Evolutionary conservation across 2,888 invertebrate species (phyloP), one percentile per base, ranked within the genome.

Genomic region (Melanostoma scalare): DNA sequence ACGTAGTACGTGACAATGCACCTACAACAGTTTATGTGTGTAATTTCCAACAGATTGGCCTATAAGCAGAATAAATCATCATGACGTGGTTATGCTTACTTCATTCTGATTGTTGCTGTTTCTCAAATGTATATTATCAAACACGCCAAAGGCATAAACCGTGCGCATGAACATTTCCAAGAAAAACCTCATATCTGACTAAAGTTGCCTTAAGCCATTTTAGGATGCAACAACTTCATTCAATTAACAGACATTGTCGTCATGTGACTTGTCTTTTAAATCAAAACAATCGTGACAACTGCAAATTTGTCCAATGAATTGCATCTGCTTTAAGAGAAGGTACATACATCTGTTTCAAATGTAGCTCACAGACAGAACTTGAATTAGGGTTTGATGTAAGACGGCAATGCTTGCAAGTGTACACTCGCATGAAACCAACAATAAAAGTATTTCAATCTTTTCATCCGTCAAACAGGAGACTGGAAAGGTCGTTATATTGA

Each of bases 271-370:
- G 53, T 55, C 38, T 20, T 20, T 20, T 20, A 20, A 20, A 20
- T 65, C 56, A 36, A 38, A 46, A 56, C 42, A 74, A 6, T 74
- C 73, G 73, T 74, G 73, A 74, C 73, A 33, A 20, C 58, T 73
- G 61, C 36, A 50, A 48, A 74, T 65, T 65, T 65, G 73, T 74
- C 38, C 56, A 56, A 48, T 33, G 48, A 46, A 20, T 50, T 50
- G 53, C 46, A 56, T 61, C 55, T 38, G 31, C 46, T 61, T 71
- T 71, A 20, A 20, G 20, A 20, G 50, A 10, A 58, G 33, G 42
- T 60, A 60, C 55, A 35, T 20, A 20, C 20, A 20, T 20, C 20
- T 20, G 20, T 65, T 65, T 56, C n/a, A 44, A 72, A 72, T 55
- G 61, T 61, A 46, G 20, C 35, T 50, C 33, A 58, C 20, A 20